Evolutionary conservation across 2,113 vertebrate species (phyloP).

Genomic region (Bos taurus): DNA sequence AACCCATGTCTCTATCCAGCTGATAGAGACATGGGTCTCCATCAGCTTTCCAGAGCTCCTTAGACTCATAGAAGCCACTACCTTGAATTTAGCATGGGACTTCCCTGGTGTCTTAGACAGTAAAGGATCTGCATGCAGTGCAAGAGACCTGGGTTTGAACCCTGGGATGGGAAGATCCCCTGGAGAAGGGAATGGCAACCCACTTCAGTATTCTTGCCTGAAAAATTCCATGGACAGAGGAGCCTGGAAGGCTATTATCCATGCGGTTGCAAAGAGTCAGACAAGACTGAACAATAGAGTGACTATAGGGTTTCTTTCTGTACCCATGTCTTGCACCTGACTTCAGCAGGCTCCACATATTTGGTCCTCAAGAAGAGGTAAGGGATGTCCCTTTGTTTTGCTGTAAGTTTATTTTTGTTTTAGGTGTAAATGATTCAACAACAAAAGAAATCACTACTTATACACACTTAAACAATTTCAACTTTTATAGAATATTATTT

Average conservation of each 20-base stretch:
- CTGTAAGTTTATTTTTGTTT: not conserved
- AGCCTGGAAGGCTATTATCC: not conserved
- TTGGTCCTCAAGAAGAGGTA: not conserved
- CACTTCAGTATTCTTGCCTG: not conserved
- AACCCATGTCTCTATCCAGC: too few relatives aligned
- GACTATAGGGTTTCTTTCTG: not conserved
- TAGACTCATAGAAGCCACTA: not conserved
- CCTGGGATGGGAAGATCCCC: not conserved
- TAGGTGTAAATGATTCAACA: not conserved
- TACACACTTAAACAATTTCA: not conserved
- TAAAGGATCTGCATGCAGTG: not conserved
- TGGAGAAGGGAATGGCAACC: not conserved
- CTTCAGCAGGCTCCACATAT: not conserved
- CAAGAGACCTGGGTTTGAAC: not conserved
- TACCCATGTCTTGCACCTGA: not conserved
- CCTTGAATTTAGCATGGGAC: not conserved
- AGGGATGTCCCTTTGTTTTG: not conserved
- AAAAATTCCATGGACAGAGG: not conserved
- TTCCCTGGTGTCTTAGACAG: not conserved
- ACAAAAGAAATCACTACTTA: not conserved
- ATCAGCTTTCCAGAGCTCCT: not conserved
- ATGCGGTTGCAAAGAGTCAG: not conserved
- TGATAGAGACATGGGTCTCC: not conserved
- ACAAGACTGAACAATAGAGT: not conserved
- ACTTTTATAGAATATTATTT: not conserved